Evolutionary conservation across 2,797 vertebrate species (phyloP).

Genomic region (Cyclopterus lumpus): DNA sequence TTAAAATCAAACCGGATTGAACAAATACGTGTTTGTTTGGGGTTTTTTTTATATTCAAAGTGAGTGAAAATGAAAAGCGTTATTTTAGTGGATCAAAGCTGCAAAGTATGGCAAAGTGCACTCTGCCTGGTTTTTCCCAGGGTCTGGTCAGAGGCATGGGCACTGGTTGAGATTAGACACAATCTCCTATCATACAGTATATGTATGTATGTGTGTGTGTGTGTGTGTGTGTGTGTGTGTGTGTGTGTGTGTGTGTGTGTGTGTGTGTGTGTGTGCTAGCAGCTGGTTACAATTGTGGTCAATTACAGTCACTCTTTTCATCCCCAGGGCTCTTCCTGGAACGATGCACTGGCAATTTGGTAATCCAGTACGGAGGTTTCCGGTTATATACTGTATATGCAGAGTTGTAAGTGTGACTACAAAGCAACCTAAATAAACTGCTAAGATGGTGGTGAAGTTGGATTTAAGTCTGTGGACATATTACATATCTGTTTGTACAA

Average conservation of each 20-base stretch:
- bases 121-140: background rate
- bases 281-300: conserved; percentile 24
- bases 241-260: no score
- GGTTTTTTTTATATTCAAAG: background rate
- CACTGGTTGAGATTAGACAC: conserved; percentile 5
- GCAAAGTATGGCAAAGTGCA: background rate
- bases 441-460: background rate
- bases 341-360: background rate
- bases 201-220: no score
- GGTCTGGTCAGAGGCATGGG: background rate
- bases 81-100: background rate
- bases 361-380: background rate
- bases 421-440: background rate
- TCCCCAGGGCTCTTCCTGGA: conserved; percentile 5
- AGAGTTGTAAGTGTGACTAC: background rate
- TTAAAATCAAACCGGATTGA: background rate
- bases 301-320: conserved; percentile 24
- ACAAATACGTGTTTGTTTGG: background rate
- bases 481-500: background rate
- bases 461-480: background rate
- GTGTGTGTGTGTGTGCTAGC: no score
- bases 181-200: conserved; percentile 1
- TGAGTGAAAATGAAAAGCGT: background rate
- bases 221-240: no score
- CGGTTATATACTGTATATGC: no score